Evolutionary conservation across 2,888 invertebrate genomes (phyloP).

Genomic region (Thecophora atra): DNA sequence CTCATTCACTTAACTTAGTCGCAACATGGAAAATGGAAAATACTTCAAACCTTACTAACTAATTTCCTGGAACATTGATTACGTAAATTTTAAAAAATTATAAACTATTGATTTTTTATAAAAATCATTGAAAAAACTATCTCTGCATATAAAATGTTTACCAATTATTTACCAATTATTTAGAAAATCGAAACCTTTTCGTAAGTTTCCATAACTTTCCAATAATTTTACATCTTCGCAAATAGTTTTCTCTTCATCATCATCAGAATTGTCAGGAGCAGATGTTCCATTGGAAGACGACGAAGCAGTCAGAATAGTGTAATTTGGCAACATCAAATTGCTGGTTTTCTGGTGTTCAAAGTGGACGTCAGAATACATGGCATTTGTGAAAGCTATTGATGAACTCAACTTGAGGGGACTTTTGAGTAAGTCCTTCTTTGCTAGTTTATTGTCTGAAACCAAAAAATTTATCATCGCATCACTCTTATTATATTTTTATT

Average conservation of each 20-base stretch:
- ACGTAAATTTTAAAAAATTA: no score
- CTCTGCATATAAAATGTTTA: no score
- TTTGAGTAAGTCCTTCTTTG: background rate
- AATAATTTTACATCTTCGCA: slow-evolving; percentile 52
- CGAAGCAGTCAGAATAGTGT: slow-evolving; percentile 43
- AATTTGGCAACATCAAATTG: slow-evolving; percentile 42
- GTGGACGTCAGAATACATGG: slow-evolving; percentile 40
- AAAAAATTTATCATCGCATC: background rate
- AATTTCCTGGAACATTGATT: no score
- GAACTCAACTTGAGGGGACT: slow-evolving; percentile 11
- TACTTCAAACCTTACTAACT: no score
- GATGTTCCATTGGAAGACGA: slow-evolving; percentile 49
- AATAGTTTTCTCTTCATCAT: slow-evolving; percentile 47
- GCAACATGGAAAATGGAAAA: no score
- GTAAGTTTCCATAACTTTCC: slow-evolving; percentile 49
- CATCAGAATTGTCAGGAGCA: no score
- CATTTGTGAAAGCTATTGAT: slow-evolving; percentile 37
- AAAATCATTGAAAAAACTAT: no score
- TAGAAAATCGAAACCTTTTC: slow-evolving; percentile 57
- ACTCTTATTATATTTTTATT: background rate
- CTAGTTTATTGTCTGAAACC: background rate
- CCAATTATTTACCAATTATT: slow-evolving; percentile 59
- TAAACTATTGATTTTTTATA: no score
- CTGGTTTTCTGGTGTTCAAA: slow-evolving; percentile 39
- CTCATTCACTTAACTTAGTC: no score